phyloP scores from a whole-genome alignment of 2,797 vertebrate genomes.

The Pogoniulus pusillus region DNA sequence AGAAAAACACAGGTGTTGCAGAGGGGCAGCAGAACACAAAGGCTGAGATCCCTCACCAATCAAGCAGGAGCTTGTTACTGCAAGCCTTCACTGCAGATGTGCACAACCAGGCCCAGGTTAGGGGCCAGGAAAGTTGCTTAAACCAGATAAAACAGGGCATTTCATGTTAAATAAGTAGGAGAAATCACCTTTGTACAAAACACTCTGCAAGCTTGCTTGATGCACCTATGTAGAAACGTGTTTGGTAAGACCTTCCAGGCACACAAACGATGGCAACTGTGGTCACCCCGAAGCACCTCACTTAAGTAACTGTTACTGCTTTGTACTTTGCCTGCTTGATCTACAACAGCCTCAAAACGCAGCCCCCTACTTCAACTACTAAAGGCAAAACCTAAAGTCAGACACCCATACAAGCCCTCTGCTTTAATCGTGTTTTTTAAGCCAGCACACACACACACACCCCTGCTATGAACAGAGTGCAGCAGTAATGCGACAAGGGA shows the following conservation, averaged over 20 bases:
- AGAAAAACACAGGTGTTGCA: background rate
- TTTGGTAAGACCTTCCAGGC: background rate
- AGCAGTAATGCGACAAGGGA: too few species aligned
- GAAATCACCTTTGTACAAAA: background rate
- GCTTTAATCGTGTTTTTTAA: background rate
- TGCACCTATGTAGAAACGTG: background rate
- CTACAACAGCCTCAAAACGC: rapidly evolving
- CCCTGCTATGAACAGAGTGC: rapidly evolving
- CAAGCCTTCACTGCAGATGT: background rate
- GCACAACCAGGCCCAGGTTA: background rate
- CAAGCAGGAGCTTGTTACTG: rapidly evolving
- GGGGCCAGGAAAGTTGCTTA: background rate
- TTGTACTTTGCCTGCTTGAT: background rate
- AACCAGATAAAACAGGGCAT: rapidly evolving
- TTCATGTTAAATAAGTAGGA: background rate
- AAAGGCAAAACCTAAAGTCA: background rate
- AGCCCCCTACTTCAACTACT: background rate
- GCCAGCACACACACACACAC: rapidly evolving
- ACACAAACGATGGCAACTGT: background rate
- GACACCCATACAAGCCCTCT: rapidly evolving
- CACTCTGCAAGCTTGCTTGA: background rate
- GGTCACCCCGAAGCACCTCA: background rate
- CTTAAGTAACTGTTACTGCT: background rate
- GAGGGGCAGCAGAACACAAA: too few species aligned
- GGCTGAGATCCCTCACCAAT: too few species aligned